These are phyloP conservation scores for Pseudocheirus occidentalis DNA, from an alignment of 2,797 vertebrate genomes.

Conservation along the genomic window DNA sequence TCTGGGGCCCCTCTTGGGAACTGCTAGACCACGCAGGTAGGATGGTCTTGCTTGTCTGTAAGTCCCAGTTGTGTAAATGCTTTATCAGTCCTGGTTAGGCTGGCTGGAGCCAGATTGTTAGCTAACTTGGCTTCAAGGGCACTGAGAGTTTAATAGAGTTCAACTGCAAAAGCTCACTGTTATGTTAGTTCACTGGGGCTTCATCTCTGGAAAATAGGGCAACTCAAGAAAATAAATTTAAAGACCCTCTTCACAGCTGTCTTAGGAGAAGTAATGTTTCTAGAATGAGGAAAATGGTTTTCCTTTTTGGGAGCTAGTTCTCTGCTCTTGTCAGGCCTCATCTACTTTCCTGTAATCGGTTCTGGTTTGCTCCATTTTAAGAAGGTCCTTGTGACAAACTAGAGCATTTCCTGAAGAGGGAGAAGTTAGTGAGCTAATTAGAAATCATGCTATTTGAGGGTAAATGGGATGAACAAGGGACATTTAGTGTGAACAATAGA, in stretches of 20 bases:
- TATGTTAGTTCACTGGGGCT: not conserved
- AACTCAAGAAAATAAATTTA: not conserved
- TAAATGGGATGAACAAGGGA: not conserved
- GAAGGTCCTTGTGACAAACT: not conserved
- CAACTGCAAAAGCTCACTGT: not conserved
- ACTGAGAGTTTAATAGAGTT: not conserved
- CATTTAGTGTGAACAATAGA: not conserved
- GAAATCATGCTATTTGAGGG: not conserved
- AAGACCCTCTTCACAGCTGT: not conserved
- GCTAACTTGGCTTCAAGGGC: not conserved
- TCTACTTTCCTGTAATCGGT: not conserved
- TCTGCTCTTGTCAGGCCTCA: not conserved
- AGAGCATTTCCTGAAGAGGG: not conserved
- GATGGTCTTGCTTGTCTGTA: not conserved
- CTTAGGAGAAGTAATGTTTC: not conserved
- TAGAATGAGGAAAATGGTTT: not conserved
- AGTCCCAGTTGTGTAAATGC: not conserved
- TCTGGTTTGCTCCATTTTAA: not conserved
- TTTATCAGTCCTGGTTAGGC: not conserved
- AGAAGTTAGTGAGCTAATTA: not conserved
- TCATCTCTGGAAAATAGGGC: not conserved
- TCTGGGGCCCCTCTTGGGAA: not conserved
- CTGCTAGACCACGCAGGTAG: not conserved
- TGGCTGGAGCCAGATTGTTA: not conserved
- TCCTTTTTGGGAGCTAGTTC: not conserved